A percentile compares a stretch with the other conserved stretches of the same genome.
Evolutionary conservation across 2,797 vertebrate species (phyloP).

Genomic region (Tiaroga cobitis): DNA sequence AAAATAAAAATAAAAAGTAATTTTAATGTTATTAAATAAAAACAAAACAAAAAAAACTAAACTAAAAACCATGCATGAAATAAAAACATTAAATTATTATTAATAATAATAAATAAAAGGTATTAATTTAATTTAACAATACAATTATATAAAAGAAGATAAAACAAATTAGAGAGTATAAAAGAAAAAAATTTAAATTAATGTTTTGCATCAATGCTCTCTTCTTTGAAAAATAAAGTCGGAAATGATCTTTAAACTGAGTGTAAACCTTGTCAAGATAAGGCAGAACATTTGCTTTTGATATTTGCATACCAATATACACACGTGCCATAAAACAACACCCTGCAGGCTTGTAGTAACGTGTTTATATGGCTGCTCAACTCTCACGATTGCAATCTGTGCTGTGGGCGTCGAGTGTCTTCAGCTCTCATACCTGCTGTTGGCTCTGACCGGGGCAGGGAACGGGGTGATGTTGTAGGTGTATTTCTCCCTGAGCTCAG

Average conservation of each 20-base stretch:
- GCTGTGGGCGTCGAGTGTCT: background rate
- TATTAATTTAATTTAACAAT: background rate
- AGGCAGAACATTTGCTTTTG: conserved; percentile 37
- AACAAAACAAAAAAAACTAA: too few relatives aligned
- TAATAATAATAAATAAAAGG: background rate
- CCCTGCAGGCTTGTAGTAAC: background rate
- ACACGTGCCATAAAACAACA: background rate
- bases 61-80: background rate
- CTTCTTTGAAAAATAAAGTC: background rate
- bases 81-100: background rate
- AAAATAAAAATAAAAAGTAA: background rate
- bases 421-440: conserved; percentile 68
- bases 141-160: too few relatives aligned
- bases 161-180: background rate
- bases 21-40: background rate
- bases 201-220: background rate
- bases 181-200: background rate
- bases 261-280: conserved; percentile 13
- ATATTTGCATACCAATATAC: conserved; percentile 33
- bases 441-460: conserved; percentile 88
- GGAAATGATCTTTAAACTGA: background rate
- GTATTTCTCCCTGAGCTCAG: conserved; percentile 96
- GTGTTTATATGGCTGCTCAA: background rate
- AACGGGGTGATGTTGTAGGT: conserved; percentile 99
- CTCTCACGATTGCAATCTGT: background rate